These are phyloP conservation scores for Origma solitaria DNA, from an alignment of 2,113 vertebrate genomes.

Conservation along the genomic window DNA sequence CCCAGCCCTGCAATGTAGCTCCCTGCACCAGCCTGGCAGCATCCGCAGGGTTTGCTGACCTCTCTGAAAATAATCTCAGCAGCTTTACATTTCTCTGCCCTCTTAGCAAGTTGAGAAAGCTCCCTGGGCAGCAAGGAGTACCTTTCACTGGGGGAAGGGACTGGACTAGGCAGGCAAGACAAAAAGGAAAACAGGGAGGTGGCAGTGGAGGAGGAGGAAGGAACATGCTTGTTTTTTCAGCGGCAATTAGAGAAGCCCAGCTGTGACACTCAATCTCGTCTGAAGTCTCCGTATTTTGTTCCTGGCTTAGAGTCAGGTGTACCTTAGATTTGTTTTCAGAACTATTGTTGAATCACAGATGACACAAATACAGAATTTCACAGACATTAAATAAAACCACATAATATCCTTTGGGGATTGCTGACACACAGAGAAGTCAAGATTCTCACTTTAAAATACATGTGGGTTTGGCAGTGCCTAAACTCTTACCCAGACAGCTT, in stretches of 20 bases:
- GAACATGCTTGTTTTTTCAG: background rate
- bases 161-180: background rate
- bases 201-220: background rate
- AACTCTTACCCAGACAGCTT: background rate
- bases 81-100: background rate
- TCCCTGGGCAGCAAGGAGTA: background rate
- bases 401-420: background rate
- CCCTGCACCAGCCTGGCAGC: background rate
- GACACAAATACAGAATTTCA: background rate
- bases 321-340: background rate
- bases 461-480: background rate
- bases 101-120: background rate
- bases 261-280: background rate
- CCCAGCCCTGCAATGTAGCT: background rate
- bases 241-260: background rate
- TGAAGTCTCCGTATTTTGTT: background rate
- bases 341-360: background rate
- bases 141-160: background rate
- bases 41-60: background rate
- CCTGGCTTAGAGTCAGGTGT: background rate
- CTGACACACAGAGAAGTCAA: background rate
- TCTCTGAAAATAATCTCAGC: background rate
- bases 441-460: background rate
- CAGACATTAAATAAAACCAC: background rate
- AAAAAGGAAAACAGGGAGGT: background rate